Base-by-base conservation (phyloP, 1,140 invertebrate genomes). In the Drosophila kurseongensis region DNA sequence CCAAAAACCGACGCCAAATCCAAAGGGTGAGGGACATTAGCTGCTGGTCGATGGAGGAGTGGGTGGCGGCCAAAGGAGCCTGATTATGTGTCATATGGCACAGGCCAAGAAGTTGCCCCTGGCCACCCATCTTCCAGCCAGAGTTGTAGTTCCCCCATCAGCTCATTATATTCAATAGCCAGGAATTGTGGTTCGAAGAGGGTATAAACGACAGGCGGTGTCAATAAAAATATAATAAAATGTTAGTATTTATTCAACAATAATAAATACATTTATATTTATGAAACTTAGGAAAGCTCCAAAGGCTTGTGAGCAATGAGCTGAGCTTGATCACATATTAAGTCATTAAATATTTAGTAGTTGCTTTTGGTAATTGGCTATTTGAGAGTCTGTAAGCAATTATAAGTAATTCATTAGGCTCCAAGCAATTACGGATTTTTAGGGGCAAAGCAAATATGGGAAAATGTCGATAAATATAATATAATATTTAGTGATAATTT, bases 71-170 rank as follows among this genome's bases (percentile, higher is more conserved):
- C 44, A 27, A 23, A 62, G 56, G 56, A 52, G 63, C 42, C 82
- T 79, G 71, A 86, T 86, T 86, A 78, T 85, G 67, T 69, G 66
- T 59, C 41, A 55, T 66, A 56, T 67, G 52, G 40, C 23, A 57
- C 40, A 56, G 40, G 55, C 48, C 16, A 36, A 41, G 44, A n/a
- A 50, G 35, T 36, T 48, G 23, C 36, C 44, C 5, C n/a, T 14
- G 59, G 51, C 13, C 38, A 35, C 29, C 40, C 35, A 68, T 67
- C 23, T 65, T 66, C 23, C 14, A 32, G 38, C n/a, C 4, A 5
- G 47, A 32, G 13, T 2, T 36, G 18, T 27, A 54, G 36, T 14
- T 48, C 51, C 32, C 29, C 40, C 71, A 18, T 18, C 72, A 63
- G 48, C 81, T 80, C 73, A 77, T 78, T 86, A 75, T 47, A 75